These are phyloP conservation scores for Spodoptera frugiperda DNA, from an alignment of 1,140 invertebrate species.

Conservation along the genomic window DNA sequence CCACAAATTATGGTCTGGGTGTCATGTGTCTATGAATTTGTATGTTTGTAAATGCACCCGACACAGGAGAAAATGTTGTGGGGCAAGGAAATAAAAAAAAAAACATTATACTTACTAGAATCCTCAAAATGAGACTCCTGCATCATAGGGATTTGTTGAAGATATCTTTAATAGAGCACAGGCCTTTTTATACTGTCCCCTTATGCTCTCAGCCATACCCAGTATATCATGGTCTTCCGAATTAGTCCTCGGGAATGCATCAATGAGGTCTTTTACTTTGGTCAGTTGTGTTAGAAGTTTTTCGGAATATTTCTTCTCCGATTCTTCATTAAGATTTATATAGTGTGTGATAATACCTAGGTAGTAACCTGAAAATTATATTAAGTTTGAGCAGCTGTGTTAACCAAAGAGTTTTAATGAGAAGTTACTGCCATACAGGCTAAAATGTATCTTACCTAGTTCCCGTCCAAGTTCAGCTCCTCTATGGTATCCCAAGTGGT, in stretches of 20 bases:
- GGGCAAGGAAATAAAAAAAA: too few species aligned
- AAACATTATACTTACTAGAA: constrained; percentile 40
- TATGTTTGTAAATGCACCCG: too few species aligned
- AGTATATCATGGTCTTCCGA: constrained; percentile 88
- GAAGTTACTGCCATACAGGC: too few species aligned
- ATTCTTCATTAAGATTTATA: constrained; percentile 63
- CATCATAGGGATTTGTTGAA: constrained; percentile 83
- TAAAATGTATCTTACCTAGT: constrained; percentile 86
- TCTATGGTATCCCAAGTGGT: constrained; percentile 88
- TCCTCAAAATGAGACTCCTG: constrained; percentile 75
- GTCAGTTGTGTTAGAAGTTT: constrained; percentile 87
- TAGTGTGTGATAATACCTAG: constrained; percentile 82
- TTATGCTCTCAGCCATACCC: constrained; percentile 87
- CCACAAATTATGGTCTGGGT: too few species aligned
- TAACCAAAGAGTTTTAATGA: not conserved
- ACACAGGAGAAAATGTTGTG: too few species aligned
- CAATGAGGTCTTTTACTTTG: constrained; percentile 87
- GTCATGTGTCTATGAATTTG: too few species aligned
- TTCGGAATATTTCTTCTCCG: constrained; percentile 68
- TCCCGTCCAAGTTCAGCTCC: constrained; percentile 89
- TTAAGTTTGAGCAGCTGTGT: too few species aligned
- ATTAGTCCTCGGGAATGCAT: constrained; percentile 89
- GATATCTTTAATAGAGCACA: constrained; percentile 89
- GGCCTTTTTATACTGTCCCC: constrained; percentile 89
- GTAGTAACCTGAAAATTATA: constrained; percentile 85